Base-by-base conservation (phyloP, 2,888 invertebrate genomes). In the Lasius platythorax region DNA sequence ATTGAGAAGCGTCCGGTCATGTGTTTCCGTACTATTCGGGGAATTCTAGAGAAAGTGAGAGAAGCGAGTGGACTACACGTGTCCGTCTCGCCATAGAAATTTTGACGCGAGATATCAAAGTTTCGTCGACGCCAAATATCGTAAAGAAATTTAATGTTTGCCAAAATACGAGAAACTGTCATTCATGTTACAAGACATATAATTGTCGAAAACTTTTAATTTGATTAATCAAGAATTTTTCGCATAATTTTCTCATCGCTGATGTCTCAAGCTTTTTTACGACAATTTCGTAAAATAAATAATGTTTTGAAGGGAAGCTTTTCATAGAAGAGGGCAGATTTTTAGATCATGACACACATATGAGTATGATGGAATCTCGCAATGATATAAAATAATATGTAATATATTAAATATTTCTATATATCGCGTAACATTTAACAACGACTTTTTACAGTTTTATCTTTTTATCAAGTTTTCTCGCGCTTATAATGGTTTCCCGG, bases 1-100 rank as follows among this genome's bases (percentile, higher is more conserved):
- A 75, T 82, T 40, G 53, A 74, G 28, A 74, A 74, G 61, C 15
- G 61, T 74, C 46, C 40, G 9, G 15, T 28, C 30, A 9, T 28
- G 68, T 33, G 30, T 50, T 64, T 63, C 23, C 72, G 43, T 15
- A 40, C 12, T 37, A 23, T 50, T 50, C 6, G 12, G 12, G 75
- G 33, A 40, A 33, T 28, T 43, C 40, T 23, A 23, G 11, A 56
- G 37, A 66, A 58, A 70, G 43, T 18, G 50, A 40, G 23, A 66
- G 23, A 78, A 53, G 6, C 70, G 58, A 78, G 56, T 68, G 28
- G 28, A 50, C 3, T 23, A 67, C 12, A 56, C 30, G 37, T 23
- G 28, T 43, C 43, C 30, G 23, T 33, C 46, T 33, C 46, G 1
- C 18, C 12, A 30, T 12, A 33, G 6, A 79, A 58, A 72, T 33